A percentile compares a stretch with the other conserved stretches of the same genome.
Evolutionary conservation across 2,113 vertebrate genomes (phyloP).

Genomic region (Bos javanicus): DNA sequence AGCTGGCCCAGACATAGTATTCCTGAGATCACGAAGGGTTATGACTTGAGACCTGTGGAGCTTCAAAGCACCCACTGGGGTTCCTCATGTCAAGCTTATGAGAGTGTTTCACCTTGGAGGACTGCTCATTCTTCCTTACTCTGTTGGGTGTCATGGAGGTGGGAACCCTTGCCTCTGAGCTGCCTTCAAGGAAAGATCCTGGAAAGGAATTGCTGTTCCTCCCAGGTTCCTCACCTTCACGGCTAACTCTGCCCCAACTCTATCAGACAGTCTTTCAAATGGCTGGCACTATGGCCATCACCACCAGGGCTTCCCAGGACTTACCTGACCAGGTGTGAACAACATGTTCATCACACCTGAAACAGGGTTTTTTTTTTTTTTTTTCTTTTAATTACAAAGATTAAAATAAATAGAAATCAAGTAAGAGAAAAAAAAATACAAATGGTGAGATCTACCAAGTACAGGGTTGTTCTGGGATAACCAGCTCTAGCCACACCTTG

Average conservation of each 20-base stretch:
- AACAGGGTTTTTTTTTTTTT: not conserved
- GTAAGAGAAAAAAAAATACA: not conserved
- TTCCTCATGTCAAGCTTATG: not conserved
- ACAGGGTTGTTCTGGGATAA: not conserved
- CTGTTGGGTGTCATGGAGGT: accelerated
- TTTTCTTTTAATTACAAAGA: not conserved
- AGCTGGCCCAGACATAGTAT: not conserved
- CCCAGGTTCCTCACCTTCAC: not conserved
- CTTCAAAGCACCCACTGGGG: not conserved
- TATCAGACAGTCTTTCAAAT: not conserved
- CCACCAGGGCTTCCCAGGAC: too few relatives aligned
- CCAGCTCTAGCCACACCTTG: not conserved
- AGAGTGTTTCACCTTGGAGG: not conserved
- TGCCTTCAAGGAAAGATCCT: not conserved
- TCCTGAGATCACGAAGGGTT: not conserved
- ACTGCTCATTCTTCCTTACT: not conserved
- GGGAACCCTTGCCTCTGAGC: not conserved
- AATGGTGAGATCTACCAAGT: not conserved
- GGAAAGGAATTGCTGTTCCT: not conserved
- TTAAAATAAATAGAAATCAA: not conserved
- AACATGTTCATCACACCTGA: not conserved
- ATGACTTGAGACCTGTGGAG: not conserved
- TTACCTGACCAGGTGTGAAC: not conserved
- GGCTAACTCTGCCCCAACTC: not conserved
- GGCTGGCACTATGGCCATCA: not conserved